Conservation (phyloP, 1,140 invertebrate species). For the Elymnias hypermnestra region DNA sequence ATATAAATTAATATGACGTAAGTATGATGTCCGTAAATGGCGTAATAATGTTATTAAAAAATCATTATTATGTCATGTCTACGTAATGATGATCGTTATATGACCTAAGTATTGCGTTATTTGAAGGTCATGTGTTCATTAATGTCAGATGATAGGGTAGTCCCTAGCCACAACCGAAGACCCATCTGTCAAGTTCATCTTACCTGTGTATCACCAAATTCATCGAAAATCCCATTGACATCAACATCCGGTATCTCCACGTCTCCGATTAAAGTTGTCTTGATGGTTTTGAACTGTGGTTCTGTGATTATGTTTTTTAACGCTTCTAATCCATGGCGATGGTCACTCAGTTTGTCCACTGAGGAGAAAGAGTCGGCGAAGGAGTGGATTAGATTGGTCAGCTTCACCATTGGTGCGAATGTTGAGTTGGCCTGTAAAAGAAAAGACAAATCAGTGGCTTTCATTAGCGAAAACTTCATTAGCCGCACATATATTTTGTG, state of each 20-base stretch:
- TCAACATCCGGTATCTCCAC: slow-evolving; percentile 36
- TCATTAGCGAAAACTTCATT: too few species aligned
- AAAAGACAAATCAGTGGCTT: too few species aligned
- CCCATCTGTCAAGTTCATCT: not conserved
- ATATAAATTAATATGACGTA: too few species aligned
- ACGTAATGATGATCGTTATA: too few species aligned
- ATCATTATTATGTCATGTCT: too few species aligned
- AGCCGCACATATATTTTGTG: too few species aligned
- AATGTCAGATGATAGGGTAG: too few species aligned
- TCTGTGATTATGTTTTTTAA: slow-evolving; percentile 57
- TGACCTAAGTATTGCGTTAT: too few species aligned
- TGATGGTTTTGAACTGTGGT: slow-evolving; percentile 31
- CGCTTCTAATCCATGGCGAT: slow-evolving; percentile 66
- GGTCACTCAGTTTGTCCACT: slow-evolving; percentile 62
- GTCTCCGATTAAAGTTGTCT: slow-evolving; percentile 34
- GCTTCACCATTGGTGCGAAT: slow-evolving; percentile 76
- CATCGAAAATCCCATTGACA: slow-evolving; percentile 46
- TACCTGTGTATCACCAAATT: slow-evolving; percentile 58
- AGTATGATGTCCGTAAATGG: too few species aligned
- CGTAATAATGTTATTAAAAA: too few species aligned
- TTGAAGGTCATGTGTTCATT: too few species aligned
- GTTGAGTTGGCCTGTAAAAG: slow-evolving; percentile 75
- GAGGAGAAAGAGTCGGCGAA: slow-evolving; percentile 69
- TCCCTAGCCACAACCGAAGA: too few species aligned
- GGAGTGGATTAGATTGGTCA: slow-evolving; percentile 65